Evolutionary conservation across 2,113 vertebrate genomes (phyloP).

Genomic region (Lethenteron reissneri): DNA sequence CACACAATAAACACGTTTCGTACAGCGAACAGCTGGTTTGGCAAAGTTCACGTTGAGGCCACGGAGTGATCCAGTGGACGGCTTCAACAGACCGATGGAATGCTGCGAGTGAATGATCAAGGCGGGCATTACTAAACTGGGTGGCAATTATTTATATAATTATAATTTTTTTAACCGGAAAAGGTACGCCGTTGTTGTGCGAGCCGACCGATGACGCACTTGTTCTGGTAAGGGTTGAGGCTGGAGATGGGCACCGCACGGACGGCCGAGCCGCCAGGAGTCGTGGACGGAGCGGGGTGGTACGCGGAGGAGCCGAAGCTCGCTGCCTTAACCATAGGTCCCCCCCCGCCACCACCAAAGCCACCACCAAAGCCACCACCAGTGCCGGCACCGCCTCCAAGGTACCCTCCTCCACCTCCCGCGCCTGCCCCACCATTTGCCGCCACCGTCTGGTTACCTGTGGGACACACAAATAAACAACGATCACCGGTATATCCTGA

Average conservation of each 20-base stretch:
- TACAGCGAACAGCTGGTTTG: too few species aligned
- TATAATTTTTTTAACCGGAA: slow-evolving; percentile 19
- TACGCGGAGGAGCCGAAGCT: too few species aligned
- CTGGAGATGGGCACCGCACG: slow-evolving; percentile 81
- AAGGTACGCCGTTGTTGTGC: slow-evolving; percentile 14
- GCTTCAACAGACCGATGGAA: slow-evolving; percentile 2
- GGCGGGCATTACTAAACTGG: slow-evolving; percentile 17
- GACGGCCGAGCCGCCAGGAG: slow-evolving; percentile 37
- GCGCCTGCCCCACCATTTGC: neutral
- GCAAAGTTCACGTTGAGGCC: too few species aligned
- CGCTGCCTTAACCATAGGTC: too few species aligned
- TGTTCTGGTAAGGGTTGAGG: slow-evolving; percentile 85
- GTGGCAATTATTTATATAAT: slow-evolving; percentile 17
- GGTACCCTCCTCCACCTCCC: slow-evolving; percentile 4
- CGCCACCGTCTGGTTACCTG: neutral
- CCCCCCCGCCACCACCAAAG: slow-evolving; percentile 12
- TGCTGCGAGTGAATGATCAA: slow-evolving; percentile 17
- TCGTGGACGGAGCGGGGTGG: slow-evolving; percentile 15
- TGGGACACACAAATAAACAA: too few species aligned
- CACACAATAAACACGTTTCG: too few species aligned
- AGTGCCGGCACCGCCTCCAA: neutral
- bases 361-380: slow-evolving; percentile 15
- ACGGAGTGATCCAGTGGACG: neutral
- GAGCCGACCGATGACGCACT: slow-evolving; percentile 31
- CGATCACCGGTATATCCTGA: too few species aligned